phyloP scores from a whole-genome alignment of 2,113 vertebrate genomes.

The Rhynchopsitta pachyrhyncha region DNA sequence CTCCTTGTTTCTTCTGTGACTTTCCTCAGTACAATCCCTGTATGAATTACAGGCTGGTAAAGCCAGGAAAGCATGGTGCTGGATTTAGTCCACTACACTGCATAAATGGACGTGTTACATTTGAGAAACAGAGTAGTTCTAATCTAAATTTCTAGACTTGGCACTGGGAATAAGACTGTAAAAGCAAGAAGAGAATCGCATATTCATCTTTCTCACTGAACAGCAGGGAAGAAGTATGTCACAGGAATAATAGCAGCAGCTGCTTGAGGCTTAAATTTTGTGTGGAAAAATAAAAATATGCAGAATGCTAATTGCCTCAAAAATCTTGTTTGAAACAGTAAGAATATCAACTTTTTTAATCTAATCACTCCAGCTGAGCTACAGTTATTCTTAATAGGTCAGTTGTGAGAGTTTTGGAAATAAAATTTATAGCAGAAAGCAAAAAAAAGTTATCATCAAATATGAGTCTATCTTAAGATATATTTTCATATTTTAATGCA shows the following conservation, averaged over 20 bases:
- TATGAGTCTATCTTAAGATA: not conserved
- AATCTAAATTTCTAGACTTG: constrained; percentile 6
- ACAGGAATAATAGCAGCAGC: not conserved
- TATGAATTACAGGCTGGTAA: constrained; percentile 1
- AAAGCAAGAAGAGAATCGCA: not conserved
- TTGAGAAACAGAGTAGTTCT: not conserved
- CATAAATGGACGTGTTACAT: not conserved
- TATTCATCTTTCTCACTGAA: not conserved
- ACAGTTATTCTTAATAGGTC: not conserved
- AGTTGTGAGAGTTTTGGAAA: not conserved
- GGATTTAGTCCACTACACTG: not conserved
- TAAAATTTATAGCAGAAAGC: not conserved
- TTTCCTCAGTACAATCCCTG: not conserved
- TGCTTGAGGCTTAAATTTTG: not conserved
- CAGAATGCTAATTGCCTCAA: not conserved
- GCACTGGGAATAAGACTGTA: not conserved
- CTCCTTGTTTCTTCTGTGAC: not conserved
- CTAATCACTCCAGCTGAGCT: not conserved
- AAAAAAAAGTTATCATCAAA: not conserved
- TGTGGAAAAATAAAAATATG: not conserved
- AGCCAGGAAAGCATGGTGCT: not conserved
- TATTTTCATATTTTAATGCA: not conserved
- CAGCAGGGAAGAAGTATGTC: not conserved
- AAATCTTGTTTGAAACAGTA: not conserved
- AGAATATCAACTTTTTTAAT: not conserved